Percentiles rank a stretch among this genome's conserved stretches.
Evolutionary conservation across 2,113 vertebrate species (phyloP).

Genomic region (Castor canadensis): DNA sequence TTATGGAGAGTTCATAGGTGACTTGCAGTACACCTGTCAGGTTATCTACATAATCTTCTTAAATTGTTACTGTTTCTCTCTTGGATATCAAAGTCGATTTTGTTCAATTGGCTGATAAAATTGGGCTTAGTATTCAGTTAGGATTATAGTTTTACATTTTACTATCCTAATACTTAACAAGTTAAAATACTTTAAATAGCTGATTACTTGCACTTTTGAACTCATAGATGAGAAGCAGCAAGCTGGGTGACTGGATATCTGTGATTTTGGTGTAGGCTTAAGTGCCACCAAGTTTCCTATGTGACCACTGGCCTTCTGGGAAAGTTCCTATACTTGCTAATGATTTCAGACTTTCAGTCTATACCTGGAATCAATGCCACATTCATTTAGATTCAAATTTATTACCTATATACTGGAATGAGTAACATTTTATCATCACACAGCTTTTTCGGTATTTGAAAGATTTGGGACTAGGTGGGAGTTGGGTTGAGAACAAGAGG

Average conservation of each 20-base stretch:
- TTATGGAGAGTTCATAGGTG: not conserved
- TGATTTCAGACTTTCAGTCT: not conserved
- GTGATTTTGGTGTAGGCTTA: not conserved
- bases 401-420: not conserved
- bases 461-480: not conserved
- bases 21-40: not conserved
- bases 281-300: not conserved
- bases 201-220: constrained; percentile 54
- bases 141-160: constrained; percentile 53
- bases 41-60: not conserved
- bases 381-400: constrained; percentile 35
- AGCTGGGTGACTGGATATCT: constrained; percentile 26
- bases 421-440: not conserved
- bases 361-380: not conserved
- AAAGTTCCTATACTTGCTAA: not conserved
- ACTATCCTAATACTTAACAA: constrained; percentile 50
- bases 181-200: constrained; percentile 61
- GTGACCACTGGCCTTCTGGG: not conserved
- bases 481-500: not conserved
- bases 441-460: constrained; percentile 42
- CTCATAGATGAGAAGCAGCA: constrained; percentile 32
- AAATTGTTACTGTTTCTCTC: constrained; percentile 37
- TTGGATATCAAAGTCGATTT: not conserved
- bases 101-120: constrained; percentile 47
- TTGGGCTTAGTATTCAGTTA: constrained; percentile 42